Evolutionary conservation across 2,797 vertebrate species (phyloP).

Genomic region (Cossypha heuglini): DNA sequence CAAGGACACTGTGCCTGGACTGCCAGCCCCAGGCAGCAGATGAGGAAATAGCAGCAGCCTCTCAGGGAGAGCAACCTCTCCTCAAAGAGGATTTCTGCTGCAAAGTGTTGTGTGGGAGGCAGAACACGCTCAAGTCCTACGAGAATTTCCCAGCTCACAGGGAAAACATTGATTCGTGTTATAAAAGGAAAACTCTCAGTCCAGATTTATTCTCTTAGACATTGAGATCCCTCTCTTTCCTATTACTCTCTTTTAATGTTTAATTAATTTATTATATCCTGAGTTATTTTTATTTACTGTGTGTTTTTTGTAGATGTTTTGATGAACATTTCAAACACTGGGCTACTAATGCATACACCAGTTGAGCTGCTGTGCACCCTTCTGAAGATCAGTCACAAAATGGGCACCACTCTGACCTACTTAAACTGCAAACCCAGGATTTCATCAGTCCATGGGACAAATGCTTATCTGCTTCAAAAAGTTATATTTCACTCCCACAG

Average conservation of each 20-base stretch:
- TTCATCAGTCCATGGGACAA: neutral
- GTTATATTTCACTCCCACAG: neutral
- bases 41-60: neutral
- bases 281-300: neutral
- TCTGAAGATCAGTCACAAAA: neutral
- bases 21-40: neutral
- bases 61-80: neutral
- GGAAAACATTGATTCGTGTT: neutral
- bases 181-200: neutral
- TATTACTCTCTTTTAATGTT: neutral
- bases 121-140: neutral
- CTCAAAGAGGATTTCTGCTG: neutral
- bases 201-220: neutral
- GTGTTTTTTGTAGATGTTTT: neutral
- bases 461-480: neutral
- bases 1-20: rapidly evolving
- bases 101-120: neutral
- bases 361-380: neutral
- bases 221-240: neutral
- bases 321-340: neutral
- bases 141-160: neutral
- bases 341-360: neutral
- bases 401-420: neutral
- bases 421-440: neutral
- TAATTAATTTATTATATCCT: neutral